These are phyloP conservation scores for Ciconia maguari DNA, from an alignment of 2,113 vertebrate species.

Conservation along the genomic window DNA sequence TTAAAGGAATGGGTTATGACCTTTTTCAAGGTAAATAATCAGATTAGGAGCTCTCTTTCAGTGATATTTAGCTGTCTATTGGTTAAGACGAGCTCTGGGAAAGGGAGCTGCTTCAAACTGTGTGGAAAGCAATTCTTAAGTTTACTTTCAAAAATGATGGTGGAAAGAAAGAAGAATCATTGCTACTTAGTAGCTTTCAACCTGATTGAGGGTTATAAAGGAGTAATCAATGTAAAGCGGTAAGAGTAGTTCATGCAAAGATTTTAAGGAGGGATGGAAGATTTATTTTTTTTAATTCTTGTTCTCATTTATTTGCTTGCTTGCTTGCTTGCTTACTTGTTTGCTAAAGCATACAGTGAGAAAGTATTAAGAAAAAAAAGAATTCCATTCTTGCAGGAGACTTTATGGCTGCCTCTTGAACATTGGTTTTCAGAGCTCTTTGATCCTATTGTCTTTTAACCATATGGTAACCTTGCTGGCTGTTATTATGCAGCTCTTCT, in stretches of 20 bases:
- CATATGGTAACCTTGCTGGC: neutral
- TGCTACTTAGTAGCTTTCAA: neutral
- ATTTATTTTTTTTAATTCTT: neutral
- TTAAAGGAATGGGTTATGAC: constrained; percentile 45
- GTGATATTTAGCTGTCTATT: neutral
- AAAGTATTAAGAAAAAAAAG: neutral
- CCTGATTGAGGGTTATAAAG: neutral
- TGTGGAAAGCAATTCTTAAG: neutral
- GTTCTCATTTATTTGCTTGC: neutral
- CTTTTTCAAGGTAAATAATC: constrained; percentile 62
- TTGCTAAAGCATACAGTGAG: neutral
- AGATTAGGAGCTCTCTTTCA: constrained; percentile 46
- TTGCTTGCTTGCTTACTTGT: neutral
- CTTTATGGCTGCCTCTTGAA: neutral
- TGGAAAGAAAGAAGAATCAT: neutral
- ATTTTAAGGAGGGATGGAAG: neutral
- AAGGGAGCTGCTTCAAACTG: neutral
- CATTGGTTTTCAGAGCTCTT: neutral
- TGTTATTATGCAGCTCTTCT: neutral
- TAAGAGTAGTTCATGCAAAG: neutral
- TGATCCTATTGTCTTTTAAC: neutral
- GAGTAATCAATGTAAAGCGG: neutral
- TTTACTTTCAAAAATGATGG: neutral
- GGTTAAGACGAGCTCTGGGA: neutral
- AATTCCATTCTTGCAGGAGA: neutral